Percentiles rank a stretch among this genome's conserved stretches.
phyloP scores from a whole-genome alignment of 2,888 invertebrate genomes.

The Strigamia maritima region DNA sequence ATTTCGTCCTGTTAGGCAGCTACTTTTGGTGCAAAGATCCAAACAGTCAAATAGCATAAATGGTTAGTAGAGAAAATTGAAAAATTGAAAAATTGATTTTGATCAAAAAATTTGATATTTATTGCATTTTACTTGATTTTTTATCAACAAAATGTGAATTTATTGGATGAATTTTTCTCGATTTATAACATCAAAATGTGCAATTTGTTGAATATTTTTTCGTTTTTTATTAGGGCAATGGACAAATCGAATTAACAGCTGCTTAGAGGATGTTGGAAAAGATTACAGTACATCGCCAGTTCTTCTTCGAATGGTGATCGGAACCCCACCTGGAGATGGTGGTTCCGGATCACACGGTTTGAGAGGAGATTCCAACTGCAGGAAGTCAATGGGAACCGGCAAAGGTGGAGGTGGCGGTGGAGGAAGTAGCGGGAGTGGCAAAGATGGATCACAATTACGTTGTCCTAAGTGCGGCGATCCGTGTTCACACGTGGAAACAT shows the following conservation, averaged over 20 bases:
- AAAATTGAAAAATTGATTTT: background rate
- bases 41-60: background rate
- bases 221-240: background rate
- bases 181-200: too few relatives aligned
- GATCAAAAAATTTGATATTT: too few relatives aligned
- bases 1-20: conserved; percentile 34
- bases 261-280: background rate
- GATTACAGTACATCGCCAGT: background rate
- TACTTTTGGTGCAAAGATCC: background rate
- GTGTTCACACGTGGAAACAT: conserved; percentile 95
- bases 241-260: background rate
- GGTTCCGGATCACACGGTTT: conserved; percentile 36
- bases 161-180: background rate
- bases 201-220: background rate
- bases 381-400: too few relatives aligned
- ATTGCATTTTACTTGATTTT: too few relatives aligned
- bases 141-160: too few relatives aligned
- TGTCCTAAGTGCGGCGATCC: conserved; percentile 96
- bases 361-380: conserved; percentile 41
- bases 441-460: conserved; percentile 47
- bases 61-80: background rate
- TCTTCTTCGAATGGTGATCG: conserved; percentile 42
- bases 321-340: conserved; percentile 42
- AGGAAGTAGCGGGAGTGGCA: conserved; percentile 60
- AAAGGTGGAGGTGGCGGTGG: conserved; percentile 54